Percentiles rank a stretch among this genome's conserved stretches.
Conservation (phyloP, 2,113 vertebrate species). For the Boleophthalmus pectinirostris region DNA sequence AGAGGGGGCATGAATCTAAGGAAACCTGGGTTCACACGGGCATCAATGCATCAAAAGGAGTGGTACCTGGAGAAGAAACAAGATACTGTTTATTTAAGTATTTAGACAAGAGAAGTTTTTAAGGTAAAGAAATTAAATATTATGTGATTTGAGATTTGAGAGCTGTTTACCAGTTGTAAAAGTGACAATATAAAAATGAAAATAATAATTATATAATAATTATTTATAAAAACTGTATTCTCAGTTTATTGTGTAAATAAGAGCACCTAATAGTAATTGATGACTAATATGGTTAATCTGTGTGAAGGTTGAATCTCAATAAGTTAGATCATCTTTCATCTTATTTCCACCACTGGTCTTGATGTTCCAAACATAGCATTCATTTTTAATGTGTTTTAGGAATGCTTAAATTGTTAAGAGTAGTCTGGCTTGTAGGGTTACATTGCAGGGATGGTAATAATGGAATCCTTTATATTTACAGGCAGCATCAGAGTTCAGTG, state of each 20-base stretch:
- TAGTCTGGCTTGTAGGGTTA: too few species aligned
- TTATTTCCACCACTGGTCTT: too few species aligned
- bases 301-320: too few species aligned
- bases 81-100: slow-evolving; percentile 5
- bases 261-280: not conserved
- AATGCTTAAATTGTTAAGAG: too few species aligned
- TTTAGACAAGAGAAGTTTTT: not conserved
- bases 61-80: not conserved
- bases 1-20: slow-evolving; percentile 50
- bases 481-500: not conserved
- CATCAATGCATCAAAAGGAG: slow-evolving; percentile 19
- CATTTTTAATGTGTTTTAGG: too few species aligned
- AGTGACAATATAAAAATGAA: not conserved
- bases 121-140: not conserved
- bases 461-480: not conserved
- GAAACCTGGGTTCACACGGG: slow-evolving; percentile 16
- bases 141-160: not conserved
- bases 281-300: not conserved
- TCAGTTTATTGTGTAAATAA: not conserved
- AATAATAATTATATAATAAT: too few species aligned
- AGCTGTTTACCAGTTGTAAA: not conserved
- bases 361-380: too few species aligned
- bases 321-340: too few species aligned
- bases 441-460: not conserved
- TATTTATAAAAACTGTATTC: too few species aligned